These are phyloP conservation scores for Patella depressa DNA, from an alignment of 2,888 invertebrate genomes.

Conservation along the genomic window DNA sequence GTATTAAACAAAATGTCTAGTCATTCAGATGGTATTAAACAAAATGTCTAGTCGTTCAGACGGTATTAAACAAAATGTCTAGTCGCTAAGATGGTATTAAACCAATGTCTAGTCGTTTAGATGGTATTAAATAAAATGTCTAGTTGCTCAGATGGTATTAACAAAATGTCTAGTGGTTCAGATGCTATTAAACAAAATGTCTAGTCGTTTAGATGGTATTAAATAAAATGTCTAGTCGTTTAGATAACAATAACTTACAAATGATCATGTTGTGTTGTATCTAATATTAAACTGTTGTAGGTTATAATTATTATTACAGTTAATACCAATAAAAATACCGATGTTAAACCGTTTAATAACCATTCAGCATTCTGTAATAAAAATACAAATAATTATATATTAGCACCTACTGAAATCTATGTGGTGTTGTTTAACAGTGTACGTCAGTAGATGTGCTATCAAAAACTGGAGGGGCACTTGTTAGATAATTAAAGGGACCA, in stretches of 20 bases:
- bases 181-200: too few species aligned
- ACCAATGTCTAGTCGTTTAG: too few species aligned
- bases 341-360: slow-evolving; percentile 20
- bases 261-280: slow-evolving; percentile 1
- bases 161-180: too few species aligned
- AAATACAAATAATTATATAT: neutral
- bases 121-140: too few species aligned
- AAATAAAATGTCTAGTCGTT: neutral
- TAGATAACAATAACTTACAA: neutral
- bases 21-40: too few species aligned
- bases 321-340: slow-evolving; percentile 13
- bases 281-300: neutral
- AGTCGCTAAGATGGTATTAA: neutral
- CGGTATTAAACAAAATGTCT: neutral
- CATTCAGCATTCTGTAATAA: slow-evolving; percentile 21
- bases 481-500: too few species aligned
- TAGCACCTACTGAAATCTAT: too few species aligned
- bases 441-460: too few species aligned
- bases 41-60: neutral
- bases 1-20: neutral
- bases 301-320: slow-evolving; percentile 6
- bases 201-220: neutral
- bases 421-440: too few species aligned
- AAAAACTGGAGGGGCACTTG: too few species aligned
- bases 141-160: too few species aligned